These are phyloP conservation scores for Drosophila paramelanica DNA, from an alignment of 2,888 invertebrate species.

Conservation along the genomic window DNA sequence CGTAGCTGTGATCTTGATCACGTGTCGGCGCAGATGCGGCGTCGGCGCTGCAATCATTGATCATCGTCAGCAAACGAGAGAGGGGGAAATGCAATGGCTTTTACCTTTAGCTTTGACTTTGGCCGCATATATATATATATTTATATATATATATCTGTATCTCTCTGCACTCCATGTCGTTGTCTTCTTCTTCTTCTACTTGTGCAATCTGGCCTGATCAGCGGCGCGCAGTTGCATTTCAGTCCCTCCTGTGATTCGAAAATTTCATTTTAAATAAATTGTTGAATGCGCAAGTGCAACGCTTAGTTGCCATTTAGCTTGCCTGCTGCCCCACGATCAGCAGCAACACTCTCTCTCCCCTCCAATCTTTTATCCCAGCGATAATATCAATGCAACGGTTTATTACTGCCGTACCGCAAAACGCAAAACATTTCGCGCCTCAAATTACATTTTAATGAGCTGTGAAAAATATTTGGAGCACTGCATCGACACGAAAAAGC, in stretches of 20 bases:
- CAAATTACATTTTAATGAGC: slow-evolving; percentile 81
- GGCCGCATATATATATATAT: slow-evolving; percentile 30
- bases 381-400: slow-evolving; percentile 75
- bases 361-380: slow-evolving; percentile 16
- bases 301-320: slow-evolving; percentile 65
- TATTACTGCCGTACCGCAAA: slow-evolving; percentile 55
- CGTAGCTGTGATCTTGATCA: slow-evolving; percentile 52
- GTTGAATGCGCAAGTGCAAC: slow-evolving; percentile 73
- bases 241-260: slow-evolving; percentile 66
- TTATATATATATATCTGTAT: no score
- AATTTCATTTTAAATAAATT: slow-evolving; percentile 82
- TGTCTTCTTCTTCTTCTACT: not conserved
- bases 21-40: slow-evolving; percentile 55
- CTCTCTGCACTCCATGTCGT: not conserved
- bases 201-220: slow-evolving; percentile 36
- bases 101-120: slow-evolving; percentile 51
- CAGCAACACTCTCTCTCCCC: not conserved
- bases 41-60: slow-evolving; percentile 72
- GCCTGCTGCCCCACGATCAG: slow-evolving; percentile 4
- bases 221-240: slow-evolving; percentile 38
- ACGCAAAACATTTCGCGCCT: slow-evolving; percentile 68
- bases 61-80: slow-evolving; percentile 68
- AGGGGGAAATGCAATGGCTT: slow-evolving; percentile 35
- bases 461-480: slow-evolving; percentile 79
- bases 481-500: slow-evolving; percentile 13